Evolutionary conservation across 2,888 invertebrate genomes (phyloP).

Genomic region (Amphipoea lucens): DNA sequence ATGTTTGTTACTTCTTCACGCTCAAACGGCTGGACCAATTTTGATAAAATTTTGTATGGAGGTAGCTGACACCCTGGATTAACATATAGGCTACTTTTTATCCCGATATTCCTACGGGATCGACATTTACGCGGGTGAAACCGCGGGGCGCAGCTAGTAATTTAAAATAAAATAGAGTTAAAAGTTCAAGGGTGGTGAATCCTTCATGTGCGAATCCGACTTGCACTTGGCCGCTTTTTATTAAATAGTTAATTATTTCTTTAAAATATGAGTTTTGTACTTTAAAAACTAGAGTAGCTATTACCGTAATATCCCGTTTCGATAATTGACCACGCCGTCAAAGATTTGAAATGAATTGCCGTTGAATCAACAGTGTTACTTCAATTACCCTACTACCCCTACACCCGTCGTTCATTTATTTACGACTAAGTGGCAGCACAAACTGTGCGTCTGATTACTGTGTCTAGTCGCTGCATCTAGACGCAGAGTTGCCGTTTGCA

Average conservation of each 20-base stretch:
- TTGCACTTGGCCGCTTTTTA: neutral
- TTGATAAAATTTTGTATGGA: too few relatives aligned
- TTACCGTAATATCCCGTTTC: neutral
- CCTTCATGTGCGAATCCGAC: neutral
- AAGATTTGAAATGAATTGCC: neutral
- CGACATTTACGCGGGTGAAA: too few relatives aligned
- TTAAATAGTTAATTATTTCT: neutral
- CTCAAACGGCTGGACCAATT: too few relatives aligned
- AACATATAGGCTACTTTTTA: too few relatives aligned
- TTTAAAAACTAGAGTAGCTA: neutral
- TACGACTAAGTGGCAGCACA: neutral
- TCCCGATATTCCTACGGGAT: too few relatives aligned
- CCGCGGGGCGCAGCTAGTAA: too few relatives aligned
- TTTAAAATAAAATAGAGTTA: neutral
- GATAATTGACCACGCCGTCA: neutral
- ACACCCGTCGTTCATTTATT: slow-evolving; percentile 15
- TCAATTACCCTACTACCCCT: neutral
- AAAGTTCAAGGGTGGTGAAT: neutral
- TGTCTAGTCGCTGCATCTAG: neutral
- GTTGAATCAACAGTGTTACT: neutral
- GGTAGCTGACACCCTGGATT: too few relatives aligned
- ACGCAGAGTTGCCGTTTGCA: too few relatives aligned
- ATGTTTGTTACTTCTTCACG: too few relatives aligned
- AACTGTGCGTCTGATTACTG: neutral
- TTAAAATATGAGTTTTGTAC: neutral